phyloP scores from a whole-genome alignment of 2,888 invertebrate genomes.

The Acholoe squamosa region DNA sequence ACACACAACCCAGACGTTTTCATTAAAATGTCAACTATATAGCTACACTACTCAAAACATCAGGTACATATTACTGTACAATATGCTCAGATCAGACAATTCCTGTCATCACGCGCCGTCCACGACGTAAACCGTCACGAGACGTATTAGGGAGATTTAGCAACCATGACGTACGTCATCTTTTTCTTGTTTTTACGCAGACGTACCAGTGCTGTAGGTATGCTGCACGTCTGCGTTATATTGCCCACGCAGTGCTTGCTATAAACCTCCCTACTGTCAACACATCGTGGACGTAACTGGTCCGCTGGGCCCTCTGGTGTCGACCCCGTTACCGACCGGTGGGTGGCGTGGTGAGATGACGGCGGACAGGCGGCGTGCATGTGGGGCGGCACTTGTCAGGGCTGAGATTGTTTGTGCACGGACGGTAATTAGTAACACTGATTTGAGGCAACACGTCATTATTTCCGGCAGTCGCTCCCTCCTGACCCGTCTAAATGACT shows the following conservation, averaged over 20 bases:
- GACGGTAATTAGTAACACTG: constrained; percentile 20
- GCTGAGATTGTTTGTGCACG: constrained; percentile 1
- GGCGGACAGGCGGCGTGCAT: background rate
- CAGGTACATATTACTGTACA: too few species aligned
- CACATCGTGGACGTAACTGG: background rate
- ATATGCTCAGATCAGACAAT: too few species aligned
- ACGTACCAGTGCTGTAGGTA: too few species aligned
- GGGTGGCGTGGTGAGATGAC: background rate
- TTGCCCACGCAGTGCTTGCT: too few species aligned
- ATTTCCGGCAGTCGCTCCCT: background rate
- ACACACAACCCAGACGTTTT: too few species aligned
- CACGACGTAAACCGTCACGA: background rate
- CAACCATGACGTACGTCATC: too few species aligned
- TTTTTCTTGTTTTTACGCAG: too few species aligned
- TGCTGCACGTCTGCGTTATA: too few species aligned
- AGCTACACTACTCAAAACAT: too few species aligned
- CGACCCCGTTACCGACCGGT: background rate
- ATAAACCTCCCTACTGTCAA: background rate
- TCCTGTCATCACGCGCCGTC: too few species aligned
- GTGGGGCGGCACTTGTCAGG: background rate
- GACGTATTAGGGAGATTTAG: background rate
- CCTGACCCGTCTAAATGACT: constrained; percentile 11
- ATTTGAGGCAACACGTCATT: constrained; percentile 18
- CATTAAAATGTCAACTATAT: too few species aligned
- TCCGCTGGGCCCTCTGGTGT: background rate